Evolutionary conservation across 1,140 invertebrate species (phyloP).

Genomic region (Chymomyza costata): DNA sequence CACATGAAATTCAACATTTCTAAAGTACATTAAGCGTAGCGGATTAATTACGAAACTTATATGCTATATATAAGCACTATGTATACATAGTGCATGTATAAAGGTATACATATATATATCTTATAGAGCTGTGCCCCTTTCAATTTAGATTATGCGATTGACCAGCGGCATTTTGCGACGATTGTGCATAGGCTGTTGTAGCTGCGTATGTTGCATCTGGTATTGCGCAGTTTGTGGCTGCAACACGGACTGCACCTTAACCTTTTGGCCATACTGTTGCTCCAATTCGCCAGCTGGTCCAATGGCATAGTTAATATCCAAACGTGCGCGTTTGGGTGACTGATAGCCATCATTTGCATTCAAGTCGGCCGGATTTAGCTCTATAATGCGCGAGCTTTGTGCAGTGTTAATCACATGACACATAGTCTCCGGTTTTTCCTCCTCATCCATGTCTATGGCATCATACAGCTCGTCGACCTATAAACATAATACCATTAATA

Average conservation of each 20-base stretch:
- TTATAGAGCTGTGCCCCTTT: not conserved
- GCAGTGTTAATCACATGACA: conserved; percentile 67
- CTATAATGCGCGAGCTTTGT: conserved; percentile 48
- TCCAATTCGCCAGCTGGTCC: conserved; percentile 66
- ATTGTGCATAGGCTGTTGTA: conserved; percentile 60
- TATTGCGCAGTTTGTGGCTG: conserved; percentile 28
- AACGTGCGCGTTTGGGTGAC: conserved; percentile 55
- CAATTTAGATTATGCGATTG: conserved; percentile 77
- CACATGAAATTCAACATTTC: conserved; percentile 10
- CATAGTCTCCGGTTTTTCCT: conserved; percentile 76
- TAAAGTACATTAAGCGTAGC: conserved; percentile 44
- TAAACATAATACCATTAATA: not conserved
- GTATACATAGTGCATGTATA: not conserved
- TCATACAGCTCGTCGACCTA: conserved; percentile 76
- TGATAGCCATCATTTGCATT: conserved; percentile 62
- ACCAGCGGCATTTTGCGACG: conserved; percentile 79
- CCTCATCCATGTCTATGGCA: conserved; percentile 76
- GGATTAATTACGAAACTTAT: conserved; percentile 20
- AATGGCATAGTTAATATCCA: conserved; percentile 72
- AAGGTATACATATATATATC: conserved; percentile 3
- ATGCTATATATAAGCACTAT: conserved; percentile 7
- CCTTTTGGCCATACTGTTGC: conserved; percentile 60
- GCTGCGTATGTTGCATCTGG: conserved; percentile 6
- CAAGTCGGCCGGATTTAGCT: conserved; percentile 63
- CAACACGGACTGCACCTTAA: conserved; percentile 52